Evolutionary conservation across 2,113 vertebrate genomes (phyloP).

Genomic region (Microcebus griseorufus): DNA sequence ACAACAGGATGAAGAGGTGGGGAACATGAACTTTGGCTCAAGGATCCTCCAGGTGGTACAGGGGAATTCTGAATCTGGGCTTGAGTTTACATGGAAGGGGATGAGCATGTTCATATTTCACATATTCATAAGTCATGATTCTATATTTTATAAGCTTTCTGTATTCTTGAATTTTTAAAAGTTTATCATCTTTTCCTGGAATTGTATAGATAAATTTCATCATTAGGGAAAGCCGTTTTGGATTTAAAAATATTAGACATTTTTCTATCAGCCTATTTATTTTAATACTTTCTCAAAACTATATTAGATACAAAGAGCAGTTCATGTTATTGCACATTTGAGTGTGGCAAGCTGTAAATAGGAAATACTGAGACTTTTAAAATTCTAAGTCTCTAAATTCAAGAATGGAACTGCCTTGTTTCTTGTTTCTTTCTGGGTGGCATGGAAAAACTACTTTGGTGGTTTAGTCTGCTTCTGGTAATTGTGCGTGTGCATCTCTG

Average conservation of each 20-base stretch:
- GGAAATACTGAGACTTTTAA: background rate
- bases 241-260: background rate
- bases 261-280: constrained; percentile 2
- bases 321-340: background rate
- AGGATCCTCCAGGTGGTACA: background rate
- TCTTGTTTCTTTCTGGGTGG: constrained; percentile 27
- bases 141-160: constrained; percentile 24
- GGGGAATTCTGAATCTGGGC: constrained; percentile 19
- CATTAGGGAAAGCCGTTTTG: constrained; percentile 43
- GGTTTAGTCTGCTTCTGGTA: constrained; percentile 40
- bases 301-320: background rate
- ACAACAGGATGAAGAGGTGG: background rate
- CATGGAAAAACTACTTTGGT: constrained; percentile 40
- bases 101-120: background rate
- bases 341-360: background rate
- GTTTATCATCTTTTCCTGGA: constrained; percentile 44
- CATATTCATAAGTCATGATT: background rate
- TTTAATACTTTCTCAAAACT: constrained; percentile 40
- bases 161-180: constrained; percentile 32
- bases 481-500: constrained; percentile 38
- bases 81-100: background rate
- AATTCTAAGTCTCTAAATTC: constrained; percentile 23
- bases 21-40: background rate
- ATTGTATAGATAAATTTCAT: constrained; percentile 19
- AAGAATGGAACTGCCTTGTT: background rate